A percentile compares a stretch with the other conserved stretches of the same genome.
Conservation (phyloP, 2,113 vertebrate genomes). For the Pelecanoides urinatrix region DNA sequence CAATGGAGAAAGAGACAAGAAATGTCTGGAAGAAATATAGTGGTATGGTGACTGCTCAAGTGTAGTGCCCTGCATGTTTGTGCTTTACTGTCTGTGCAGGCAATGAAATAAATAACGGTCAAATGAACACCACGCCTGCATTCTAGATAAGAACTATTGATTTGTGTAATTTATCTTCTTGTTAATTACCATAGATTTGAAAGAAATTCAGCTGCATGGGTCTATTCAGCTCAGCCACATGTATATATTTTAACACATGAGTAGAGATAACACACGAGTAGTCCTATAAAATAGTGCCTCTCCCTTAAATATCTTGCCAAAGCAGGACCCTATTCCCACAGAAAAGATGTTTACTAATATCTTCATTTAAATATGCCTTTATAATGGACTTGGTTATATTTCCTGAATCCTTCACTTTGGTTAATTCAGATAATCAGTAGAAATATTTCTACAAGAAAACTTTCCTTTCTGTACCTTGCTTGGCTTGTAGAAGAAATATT, state of each 20-base stretch:
- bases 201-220: background rate
- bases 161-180: background rate
- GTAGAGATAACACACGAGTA: background rate
- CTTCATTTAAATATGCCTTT: background rate
- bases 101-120: background rate
- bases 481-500: background rate
- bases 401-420: background rate
- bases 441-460: background rate
- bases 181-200: background rate
- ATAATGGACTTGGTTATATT: background rate
- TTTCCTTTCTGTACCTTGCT: background rate
- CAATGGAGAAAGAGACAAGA: background rate
- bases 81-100: background rate
- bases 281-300: background rate
- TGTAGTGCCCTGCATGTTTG: background rate
- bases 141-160: background rate
- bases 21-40: background rate
- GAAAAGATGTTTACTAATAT: background rate
- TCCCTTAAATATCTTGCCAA: background rate
- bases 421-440: background rate
- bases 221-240: background rate
- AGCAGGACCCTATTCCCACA: background rate
- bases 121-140: background rate
- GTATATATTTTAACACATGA: background rate
- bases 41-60: background rate